Conservation (phyloP, 2,888 invertebrate species). For the Epicampocera succincta region DNA sequence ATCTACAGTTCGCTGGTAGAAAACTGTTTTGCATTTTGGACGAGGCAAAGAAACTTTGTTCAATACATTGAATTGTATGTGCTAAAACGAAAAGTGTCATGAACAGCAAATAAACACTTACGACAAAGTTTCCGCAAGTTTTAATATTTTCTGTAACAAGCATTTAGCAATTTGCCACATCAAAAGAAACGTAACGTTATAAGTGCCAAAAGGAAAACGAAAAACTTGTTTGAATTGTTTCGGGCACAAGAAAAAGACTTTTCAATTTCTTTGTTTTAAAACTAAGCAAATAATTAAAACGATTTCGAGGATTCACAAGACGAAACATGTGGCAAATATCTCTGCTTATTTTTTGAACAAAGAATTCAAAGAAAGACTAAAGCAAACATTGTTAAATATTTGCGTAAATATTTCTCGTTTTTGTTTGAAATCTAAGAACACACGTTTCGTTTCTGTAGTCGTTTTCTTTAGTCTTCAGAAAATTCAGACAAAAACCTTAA, state of each 20-base stretch:
- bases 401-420: constrained; percentile 44
- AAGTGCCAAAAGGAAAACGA: too few species aligned
- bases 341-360: constrained; percentile 1
- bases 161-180: too few species aligned
- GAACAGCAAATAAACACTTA: too few species aligned
- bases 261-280: constrained; percentile 27
- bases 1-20: too few species aligned
- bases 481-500: constrained; percentile 38
- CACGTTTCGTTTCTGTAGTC: constrained; percentile 8
- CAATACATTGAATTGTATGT: too few species aligned
- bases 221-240: neutral
- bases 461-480: constrained; percentile 10
- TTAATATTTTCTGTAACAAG: too few species aligned
- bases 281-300: constrained; percentile 54
- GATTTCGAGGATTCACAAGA: constrained; percentile 27
- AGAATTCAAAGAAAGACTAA: constrained; percentile 42
- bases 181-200: too few species aligned
- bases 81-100: too few species aligned
- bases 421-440: constrained; percentile 6
- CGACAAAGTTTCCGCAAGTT: too few species aligned
- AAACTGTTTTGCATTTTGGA: too few species aligned
- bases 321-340: constrained; percentile 46
- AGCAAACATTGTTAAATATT: constrained; percentile 52
- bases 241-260: neutral
- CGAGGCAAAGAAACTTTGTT: too few species aligned